These are phyloP conservation scores for Menidia beryllina DNA, from an alignment of 2,113 vertebrate genomes.

Conservation along the genomic window DNA sequence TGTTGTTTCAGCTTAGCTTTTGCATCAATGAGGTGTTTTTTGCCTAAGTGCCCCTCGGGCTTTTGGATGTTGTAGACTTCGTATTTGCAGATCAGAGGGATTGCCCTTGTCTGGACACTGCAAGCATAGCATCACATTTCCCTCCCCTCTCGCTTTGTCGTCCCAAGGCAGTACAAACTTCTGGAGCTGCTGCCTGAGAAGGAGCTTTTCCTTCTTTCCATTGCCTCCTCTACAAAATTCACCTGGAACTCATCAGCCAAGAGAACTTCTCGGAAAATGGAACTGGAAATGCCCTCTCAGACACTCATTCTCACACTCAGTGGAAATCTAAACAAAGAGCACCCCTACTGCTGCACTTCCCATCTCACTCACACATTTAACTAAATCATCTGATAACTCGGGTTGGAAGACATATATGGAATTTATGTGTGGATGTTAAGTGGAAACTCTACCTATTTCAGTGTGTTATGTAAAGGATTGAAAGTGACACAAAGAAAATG, in stretches of 20 bases:
- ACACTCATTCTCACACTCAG: conserved; percentile 73
- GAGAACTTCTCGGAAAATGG: conserved; percentile 76
- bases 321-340: conserved; percentile 77
- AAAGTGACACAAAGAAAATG: conserved; percentile 53
- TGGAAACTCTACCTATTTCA: conserved; percentile 30
- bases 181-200: conserved; percentile 48
- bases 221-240: conserved; percentile 58
- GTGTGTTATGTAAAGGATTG: conserved; percentile 34
- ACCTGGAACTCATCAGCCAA: conserved; percentile 80
- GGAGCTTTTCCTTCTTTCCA: conserved; percentile 70
- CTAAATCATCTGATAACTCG: conserved; percentile 48
- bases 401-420: conserved; percentile 52
- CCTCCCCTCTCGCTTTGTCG: conserved; percentile 30
- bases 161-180: conserved; percentile 44
- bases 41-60: conserved; percentile 50
- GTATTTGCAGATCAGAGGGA: conserved; percentile 65
- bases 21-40: conserved; percentile 66
- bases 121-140: conserved; percentile 48
- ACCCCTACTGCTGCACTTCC: conserved; percentile 23
- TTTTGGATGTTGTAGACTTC: conserved; percentile 52
- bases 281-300: conserved; percentile 75
- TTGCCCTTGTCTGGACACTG: conserved; percentile 55
- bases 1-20: conserved; percentile 77
- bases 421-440: conserved; percentile 37
- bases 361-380: conserved; percentile 14